Evolutionary conservation across 2,888 invertebrate species (phyloP), one percentile per base, ranked within the genome.

Genomic region (Cordilura impudica): DNA sequence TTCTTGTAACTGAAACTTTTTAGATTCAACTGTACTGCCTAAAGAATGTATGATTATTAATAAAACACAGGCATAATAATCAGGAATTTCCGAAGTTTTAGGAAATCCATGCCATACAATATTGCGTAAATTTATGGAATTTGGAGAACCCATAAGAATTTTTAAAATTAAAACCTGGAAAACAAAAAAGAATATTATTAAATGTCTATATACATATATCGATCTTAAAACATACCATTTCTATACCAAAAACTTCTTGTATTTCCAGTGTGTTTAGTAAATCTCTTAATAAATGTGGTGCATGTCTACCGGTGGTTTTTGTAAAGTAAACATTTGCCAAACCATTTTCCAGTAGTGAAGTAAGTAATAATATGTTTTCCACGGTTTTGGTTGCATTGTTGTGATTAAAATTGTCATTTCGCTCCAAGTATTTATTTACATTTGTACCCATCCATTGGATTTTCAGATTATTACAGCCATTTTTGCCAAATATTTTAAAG

Each of bases 101-200:
- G 89, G 85, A 82, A 92, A 92, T 4, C 92, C 92, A 87, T 92
- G 92, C 92, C 92, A 92, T 0, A 87, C 86, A 29, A 92, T 84
- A 85, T 92, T 92, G 16, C 92, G 87, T 10, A 92, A 79, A 85
- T 92, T 92, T 7, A 92, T 84, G 1, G 91, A 90, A 70, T 87
- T 85, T 5, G 91, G 91, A 21, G 91, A 90, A 2, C 92, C 92
- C 77, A 91, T 85, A 12, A 92, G 49, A 26, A 91, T 80, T 84
- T 89, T 88, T 10, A 91, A 81, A n/a, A 91, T 85, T 8, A 86
- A 81, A 45, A 88, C 83, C 89, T 89, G 75, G 26, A 85, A 83
- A 70, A 8, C n/a, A 8, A n/a, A n/a, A 61, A 61, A 43, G 1
- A 4, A 12, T 7, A 3, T 7, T 66, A n/a, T 23, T 31, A 56